Conservation (phyloP, 2,797 vertebrate species). For the Pagetopsis macropterus region DNA sequence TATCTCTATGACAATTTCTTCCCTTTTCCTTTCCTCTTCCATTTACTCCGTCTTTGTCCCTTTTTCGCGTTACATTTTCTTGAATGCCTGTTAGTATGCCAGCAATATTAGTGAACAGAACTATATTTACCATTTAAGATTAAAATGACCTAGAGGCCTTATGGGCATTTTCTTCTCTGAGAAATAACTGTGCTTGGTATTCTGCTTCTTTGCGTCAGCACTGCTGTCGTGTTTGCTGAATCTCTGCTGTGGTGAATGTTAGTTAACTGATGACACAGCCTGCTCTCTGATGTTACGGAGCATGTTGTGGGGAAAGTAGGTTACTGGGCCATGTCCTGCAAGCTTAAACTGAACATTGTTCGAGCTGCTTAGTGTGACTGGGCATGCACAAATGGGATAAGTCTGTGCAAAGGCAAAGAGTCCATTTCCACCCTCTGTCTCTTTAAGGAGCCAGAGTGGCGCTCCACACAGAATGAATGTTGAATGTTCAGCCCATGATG, state of each 20-base stretch:
- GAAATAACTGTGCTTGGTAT: conserved; percentile 8
- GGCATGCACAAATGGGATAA: conserved; percentile 84
- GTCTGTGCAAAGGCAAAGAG: conserved; percentile 34
- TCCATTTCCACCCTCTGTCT: conserved; percentile 55
- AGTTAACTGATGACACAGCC: conserved; percentile 83
- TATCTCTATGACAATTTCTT: not conserved
- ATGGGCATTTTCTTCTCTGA: conserved; percentile 18
- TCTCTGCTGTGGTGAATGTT: conserved; percentile 70
- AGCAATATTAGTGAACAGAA: conserved; percentile 3
- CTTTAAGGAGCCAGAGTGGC: conserved; percentile 78
- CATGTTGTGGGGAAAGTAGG: conserved; percentile 85
- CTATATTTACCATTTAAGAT: conserved; percentile 8
- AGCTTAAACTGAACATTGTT: conserved; percentile 84
- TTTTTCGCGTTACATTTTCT: not conserved
- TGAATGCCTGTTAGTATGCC: not conserved
- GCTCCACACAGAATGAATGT: conserved; percentile 67
- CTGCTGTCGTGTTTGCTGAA: conserved; percentile 46
- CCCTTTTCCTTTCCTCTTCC: no score
- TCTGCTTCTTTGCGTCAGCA: conserved; percentile 27
- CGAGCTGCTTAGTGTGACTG: conserved; percentile 82
- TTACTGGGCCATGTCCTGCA: conserved; percentile 87
- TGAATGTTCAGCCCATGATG: conserved; percentile 71
- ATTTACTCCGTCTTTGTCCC: not conserved
- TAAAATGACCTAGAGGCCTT: conserved; percentile 10
- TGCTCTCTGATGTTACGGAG: conserved; percentile 81